Base-by-base conservation (phyloP, 2,888 invertebrate genomes). In the Xestoiulus laeticollis region DNA sequence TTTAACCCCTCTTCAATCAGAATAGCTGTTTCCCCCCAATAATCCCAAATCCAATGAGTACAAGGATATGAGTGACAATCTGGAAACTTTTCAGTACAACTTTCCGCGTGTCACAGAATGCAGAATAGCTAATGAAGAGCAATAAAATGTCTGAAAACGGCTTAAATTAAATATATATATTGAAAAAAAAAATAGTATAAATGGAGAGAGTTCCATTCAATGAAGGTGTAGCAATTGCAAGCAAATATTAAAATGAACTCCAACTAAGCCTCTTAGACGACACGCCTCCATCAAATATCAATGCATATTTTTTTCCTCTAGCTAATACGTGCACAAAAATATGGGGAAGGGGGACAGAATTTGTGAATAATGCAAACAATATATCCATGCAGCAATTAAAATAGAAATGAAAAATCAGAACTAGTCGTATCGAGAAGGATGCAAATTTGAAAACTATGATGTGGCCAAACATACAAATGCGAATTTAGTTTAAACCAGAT, bases 1-100 rank as follows among this genome's bases (percentile, higher is more conserved):
- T 30, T 78, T 78, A 78, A 78, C 78, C 78, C 78, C 78, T 30
- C 78, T 78, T 78, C 78, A 78, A 78, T 78, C 78, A 32, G 30
- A 78, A 78, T 78, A 16, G 78, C 30, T 30, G 26, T 78, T 78
- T 59, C 59, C 59, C 30, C 78, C 30, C 30, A 78, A 78, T 78
- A 78, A 78, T 78, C 78, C 78, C 30, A 26, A 30, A 68, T 22
- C 30, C 14, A 16, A 12, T 78, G 30, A 78, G 30, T 78, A 16
- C 30, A 16, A 78, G 30, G 78, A 78, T 32, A 78, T 32, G 1
- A 78, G 78, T 78, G 78, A 78, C 78, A 30, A 78, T 78, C 30
- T 26, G 4, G 78, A 78, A 78, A 30, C 14, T 78, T 68, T 78
- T 30, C 78, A 78, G 30, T 12, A 30, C 12, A 78, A 30, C 30